phyloP scores from a whole-genome alignment of 1,140 invertebrate genomes.

The Pseudomyrmex concolor region DNA sequence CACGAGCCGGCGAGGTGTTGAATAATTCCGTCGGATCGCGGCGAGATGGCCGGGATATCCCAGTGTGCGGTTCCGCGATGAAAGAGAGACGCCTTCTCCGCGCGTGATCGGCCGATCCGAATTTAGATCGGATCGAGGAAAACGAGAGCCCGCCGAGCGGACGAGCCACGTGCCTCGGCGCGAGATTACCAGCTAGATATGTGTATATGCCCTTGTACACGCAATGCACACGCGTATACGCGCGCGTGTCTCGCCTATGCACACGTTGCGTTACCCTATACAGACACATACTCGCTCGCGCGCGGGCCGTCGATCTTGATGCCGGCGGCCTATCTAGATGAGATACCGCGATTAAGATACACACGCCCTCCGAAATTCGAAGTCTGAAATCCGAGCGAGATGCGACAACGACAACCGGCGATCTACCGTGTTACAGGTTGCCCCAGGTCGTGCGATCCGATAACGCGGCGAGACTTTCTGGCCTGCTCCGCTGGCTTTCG shows the following conservation, averaged over 20 bases:
- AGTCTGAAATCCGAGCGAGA: constrained; percentile 80
- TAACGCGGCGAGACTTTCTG: constrained; percentile 45
- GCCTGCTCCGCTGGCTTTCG: constrained; percentile 27
- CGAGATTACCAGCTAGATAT: constrained; percentile 54
- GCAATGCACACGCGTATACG: not conserved
- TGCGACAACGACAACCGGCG: constrained; percentile 60
- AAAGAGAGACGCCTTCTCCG: constrained; percentile 64
- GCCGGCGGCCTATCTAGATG: constrained; percentile 81
- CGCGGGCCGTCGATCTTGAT: constrained; percentile 80
- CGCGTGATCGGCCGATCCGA: constrained; percentile 63
- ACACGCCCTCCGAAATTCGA: constrained; percentile 79
- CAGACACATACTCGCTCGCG: constrained; percentile 44
- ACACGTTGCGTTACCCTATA: constrained; percentile 7
- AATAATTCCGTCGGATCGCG: constrained; percentile 69
- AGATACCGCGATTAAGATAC: constrained; percentile 84
- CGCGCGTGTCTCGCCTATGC: not conserved
- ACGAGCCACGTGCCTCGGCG: constrained; percentile 59
- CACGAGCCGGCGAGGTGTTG: constrained; percentile 59
- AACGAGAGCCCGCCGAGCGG: constrained; percentile 47
- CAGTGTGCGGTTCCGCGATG: constrained; percentile 21
- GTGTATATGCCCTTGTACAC: constrained; percentile 3
- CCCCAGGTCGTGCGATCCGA: constrained; percentile 77
- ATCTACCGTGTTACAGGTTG: constrained; percentile 77
- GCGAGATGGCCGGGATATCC: constrained; percentile 12
- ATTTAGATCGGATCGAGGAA: constrained; percentile 73